phyloP scores from a whole-genome alignment of 1,140 invertebrate species.

The Procambarus clarkii region DNA sequence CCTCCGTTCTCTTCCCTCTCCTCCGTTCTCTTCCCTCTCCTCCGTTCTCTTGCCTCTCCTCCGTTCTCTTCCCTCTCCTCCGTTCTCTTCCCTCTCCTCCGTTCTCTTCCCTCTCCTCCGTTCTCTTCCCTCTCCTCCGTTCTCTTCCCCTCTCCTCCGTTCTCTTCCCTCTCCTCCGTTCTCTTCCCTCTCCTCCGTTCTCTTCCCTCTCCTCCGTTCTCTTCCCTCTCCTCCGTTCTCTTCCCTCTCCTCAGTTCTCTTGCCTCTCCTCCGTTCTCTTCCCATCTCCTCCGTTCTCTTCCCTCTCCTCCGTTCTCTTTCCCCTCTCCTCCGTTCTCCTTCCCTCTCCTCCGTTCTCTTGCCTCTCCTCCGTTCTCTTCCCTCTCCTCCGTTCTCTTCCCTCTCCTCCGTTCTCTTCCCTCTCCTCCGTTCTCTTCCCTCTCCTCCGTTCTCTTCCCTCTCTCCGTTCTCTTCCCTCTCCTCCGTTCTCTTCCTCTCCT shows the following conservation, averaged over 20 bases:
- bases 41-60: too few species aligned
- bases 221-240: background rate
- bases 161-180: background rate
- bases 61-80: too few species aligned
- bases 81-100: background rate
- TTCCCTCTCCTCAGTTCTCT: background rate
- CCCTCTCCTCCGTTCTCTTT: background rate
- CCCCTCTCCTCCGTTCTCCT: background rate
- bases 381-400: too few species aligned
- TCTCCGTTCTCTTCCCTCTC: background rate
- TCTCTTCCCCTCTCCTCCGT: background rate
- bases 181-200: too few species aligned
- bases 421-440: constrained; percentile 5
- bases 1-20: background rate
- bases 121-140: background rate
- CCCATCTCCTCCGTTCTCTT: background rate
- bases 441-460: background rate
- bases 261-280: background rate
- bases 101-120: background rate
- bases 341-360: background rate
- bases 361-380: constrained; percentile 1
- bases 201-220: too few species aligned
- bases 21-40: too few species aligned
- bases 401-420: too few species aligned
- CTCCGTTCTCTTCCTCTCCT: background rate